Base-by-base conservation (phyloP, 1,140 invertebrate genomes). In the Neodiprion pinetum region DNA sequence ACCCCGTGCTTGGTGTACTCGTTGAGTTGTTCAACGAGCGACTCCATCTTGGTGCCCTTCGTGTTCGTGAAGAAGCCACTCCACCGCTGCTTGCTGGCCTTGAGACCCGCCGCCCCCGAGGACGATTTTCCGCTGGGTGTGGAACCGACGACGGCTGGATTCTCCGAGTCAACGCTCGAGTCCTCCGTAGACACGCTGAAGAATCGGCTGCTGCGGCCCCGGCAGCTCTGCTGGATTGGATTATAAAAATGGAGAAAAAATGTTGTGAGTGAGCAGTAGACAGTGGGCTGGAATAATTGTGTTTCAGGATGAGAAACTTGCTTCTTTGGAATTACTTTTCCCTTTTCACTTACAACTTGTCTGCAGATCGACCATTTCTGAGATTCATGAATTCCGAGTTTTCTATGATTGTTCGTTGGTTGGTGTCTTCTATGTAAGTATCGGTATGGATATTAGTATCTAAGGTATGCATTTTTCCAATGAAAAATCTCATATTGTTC, bases 1-100 rank as follows among this genome's bases (percentile, higher is more conserved):
- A 94, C 92, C 28, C 93, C 93, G 78, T 92, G 90, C 79, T 92
- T 92, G 40, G 91, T 90, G 82, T 94, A 94, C 74, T 89, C 89
- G 81, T 94, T 93, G 17, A 94, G 85, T 74, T 93, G 89, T 77
- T 94, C 92, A 61, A 90, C 90, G 49, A 93, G 85, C 5, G 87
- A 82, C 77, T 93, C 92, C 88, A 93, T 92, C 80, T 92, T 92
- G 9, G 90, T 90, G 77, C 91, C 91, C 84, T 92, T 92, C 72
- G 86, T 92, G 75, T 91, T 92, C 17, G 91, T 91, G 79, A 94
- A 94, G 78, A 94, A 91, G 21, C 91, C 91, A 68, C 91, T 90
- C 92, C 92, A 93, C 14, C 92, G 90, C 80, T 93, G 92, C 80
- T 93, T 93, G 77, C 83, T 90, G 79, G 76, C 83, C 80, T 85